These are phyloP conservation scores for Peribatodes rhomboidaria DNA, from an alignment of 2,888 invertebrate species.

Conservation along the genomic window DNA sequence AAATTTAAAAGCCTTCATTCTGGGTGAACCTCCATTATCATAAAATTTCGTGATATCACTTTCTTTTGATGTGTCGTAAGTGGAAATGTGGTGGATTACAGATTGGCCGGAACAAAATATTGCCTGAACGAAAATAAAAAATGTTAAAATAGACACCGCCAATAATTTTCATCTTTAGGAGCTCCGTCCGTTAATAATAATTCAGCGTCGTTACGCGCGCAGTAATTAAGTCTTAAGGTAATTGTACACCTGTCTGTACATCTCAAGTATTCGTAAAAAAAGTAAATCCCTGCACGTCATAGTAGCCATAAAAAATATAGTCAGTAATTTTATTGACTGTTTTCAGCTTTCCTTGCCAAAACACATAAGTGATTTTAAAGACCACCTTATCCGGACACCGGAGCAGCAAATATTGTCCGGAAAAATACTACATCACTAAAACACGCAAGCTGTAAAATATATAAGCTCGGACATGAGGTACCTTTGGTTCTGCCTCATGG, in stretches of 20 bases:
- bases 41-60: constrained; percentile 84
- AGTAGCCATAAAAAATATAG: background rate
- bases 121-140: background rate
- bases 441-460: constrained; percentile 9
- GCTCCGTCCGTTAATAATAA: too few relatives aligned
- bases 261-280: too few relatives aligned
- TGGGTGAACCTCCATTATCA: constrained; percentile 80
- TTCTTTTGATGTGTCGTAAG: constrained; percentile 83
- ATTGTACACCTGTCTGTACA: too few relatives aligned
- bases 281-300: background rate
- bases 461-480: constrained; percentile 23
- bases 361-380: background rate
- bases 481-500: constrained; percentile 45
- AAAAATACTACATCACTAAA: constrained; percentile 11
- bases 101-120: constrained; percentile 12
- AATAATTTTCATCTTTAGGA: too few relatives aligned
- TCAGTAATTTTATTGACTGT: too few relatives aligned
- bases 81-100: constrained; percentile 3
- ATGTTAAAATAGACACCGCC: too few relatives aligned
- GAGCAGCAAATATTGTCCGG: background rate
- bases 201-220: too few relatives aligned
- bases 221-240: too few relatives aligned
- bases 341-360: background rate
- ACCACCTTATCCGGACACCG: background rate
- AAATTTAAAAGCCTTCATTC: constrained; percentile 82